Evolutionary conservation across 2,797 vertebrate species (phyloP).

Genomic region (Epinephelus awoara): DNA sequence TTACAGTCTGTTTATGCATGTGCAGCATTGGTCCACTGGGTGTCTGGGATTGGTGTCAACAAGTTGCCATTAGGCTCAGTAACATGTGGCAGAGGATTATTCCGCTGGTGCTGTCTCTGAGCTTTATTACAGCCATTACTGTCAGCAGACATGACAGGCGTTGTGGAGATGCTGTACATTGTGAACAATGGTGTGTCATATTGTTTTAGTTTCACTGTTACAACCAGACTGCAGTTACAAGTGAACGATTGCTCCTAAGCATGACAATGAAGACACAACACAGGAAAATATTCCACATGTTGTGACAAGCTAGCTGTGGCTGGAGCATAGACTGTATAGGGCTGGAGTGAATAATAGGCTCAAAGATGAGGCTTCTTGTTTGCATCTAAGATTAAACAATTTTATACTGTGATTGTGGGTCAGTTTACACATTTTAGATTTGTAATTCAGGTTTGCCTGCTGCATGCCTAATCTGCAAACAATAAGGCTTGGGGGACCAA

Average conservation of each 20-base stretch:
- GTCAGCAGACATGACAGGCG: conserved; percentile 34
- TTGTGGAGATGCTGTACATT: conserved; percentile 30
- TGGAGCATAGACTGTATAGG: too few species aligned
- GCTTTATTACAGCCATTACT: conserved; percentile 56
- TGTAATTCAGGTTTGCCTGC: too few species aligned
- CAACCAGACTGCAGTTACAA: conserved; percentile 1
- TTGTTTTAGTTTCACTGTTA: conserved; percentile 43
- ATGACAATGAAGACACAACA: background rate
- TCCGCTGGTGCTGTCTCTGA: conserved; percentile 49
- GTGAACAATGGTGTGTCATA: conserved; percentile 18
- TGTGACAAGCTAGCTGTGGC: too few species aligned
- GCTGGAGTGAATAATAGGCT: too few species aligned
- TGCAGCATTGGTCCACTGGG: conserved; percentile 28
- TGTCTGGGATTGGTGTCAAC: conserved; percentile 61
- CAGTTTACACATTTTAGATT: too few species aligned
- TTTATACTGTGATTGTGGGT: too few species aligned
- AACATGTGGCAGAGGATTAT: conserved; percentile 72
- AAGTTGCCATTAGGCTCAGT: conserved; percentile 45
- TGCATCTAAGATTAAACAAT: too few species aligned
- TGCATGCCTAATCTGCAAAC: too few species aligned
- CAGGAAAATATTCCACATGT: too few species aligned
- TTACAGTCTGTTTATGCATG: conserved; percentile 46
- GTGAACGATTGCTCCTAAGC: background rate
- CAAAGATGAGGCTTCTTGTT: too few species aligned
- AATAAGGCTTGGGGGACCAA: too few species aligned